Conservation (phyloP, 2,797 vertebrate genomes). For the Poeciliopsis infans region DNA sequence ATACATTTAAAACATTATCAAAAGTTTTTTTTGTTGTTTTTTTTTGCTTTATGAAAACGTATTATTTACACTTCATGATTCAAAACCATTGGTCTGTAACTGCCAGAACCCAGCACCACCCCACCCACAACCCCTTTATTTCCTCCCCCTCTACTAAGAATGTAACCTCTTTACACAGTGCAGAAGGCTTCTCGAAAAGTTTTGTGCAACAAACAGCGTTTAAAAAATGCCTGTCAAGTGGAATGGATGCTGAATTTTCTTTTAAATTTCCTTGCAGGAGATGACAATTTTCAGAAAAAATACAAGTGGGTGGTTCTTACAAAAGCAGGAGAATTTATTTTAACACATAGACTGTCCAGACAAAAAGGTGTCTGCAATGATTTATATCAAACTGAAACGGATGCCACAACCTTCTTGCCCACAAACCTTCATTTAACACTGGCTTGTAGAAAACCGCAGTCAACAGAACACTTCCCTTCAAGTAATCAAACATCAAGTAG, state of each 20-base stretch:
- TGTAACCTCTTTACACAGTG: conserved; percentile 84
- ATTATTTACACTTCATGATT: conserved; percentile 87
- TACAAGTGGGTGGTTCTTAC: conserved; percentile 11
- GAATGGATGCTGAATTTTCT: conserved; percentile 63
- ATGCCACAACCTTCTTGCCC: conserved; percentile 30
- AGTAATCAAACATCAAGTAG: conserved; percentile 72
- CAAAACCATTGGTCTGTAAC: conserved; percentile 77
- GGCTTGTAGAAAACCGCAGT: conserved; percentile 62
- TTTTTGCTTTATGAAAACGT: conserved; percentile 84
- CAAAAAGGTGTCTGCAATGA: background rate
- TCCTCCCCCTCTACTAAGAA: conserved; percentile 63
- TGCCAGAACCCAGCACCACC: conserved; percentile 42
- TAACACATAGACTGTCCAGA: background rate
- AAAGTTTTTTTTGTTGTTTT: conserved; percentile 58
- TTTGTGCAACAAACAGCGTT: conserved; percentile 88
- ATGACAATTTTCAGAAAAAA: conserved; percentile 54
- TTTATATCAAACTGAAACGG: conserved; percentile 37
- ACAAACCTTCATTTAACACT: conserved; percentile 46
- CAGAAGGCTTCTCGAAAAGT: conserved; percentile 87
- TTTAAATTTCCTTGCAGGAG: conserved; percentile 50
- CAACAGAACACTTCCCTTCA: conserved; percentile 70
- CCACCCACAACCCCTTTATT: conserved; percentile 9
- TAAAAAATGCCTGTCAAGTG: conserved; percentile 77
- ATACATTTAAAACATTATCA: conserved; percentile 89
- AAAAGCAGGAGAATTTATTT: conserved; percentile 17